Evolutionary conservation across 1,140 invertebrate species (phyloP).

Genomic region (Samia ricini): DNA sequence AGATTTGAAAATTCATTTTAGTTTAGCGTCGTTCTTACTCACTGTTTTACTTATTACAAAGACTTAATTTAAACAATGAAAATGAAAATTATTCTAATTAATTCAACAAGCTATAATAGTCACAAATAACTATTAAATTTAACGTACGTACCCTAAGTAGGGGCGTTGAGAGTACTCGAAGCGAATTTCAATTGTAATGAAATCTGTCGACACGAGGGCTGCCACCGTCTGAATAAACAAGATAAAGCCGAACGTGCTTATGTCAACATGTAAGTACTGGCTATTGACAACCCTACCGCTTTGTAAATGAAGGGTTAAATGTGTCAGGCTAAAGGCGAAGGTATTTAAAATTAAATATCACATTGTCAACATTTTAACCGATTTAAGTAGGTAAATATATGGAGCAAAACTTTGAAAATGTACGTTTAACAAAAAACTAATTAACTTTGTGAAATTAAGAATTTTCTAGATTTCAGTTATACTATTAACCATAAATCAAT

Average conservation of each 20-base stretch:
- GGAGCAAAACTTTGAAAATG: background rate
- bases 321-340: background rate
- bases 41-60: too few relatives aligned
- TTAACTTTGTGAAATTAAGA: too few relatives aligned
- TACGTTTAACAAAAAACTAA: too few relatives aligned
- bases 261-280: slow-evolving; percentile 1
- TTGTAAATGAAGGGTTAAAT: background rate
- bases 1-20: too few relatives aligned
- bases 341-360: background rate
- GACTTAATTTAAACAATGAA: too few relatives aligned
- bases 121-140: background rate
- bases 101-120: background rate
- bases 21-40: too few relatives aligned
- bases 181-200: slow-evolving; percentile 16
- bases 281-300: background rate
- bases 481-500: too few relatives aligned
- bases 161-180: background rate
- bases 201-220: slow-evolving; percentile 14
- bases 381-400: background rate
- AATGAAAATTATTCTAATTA: too few relatives aligned
- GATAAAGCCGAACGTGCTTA: slow-evolving; percentile 11
- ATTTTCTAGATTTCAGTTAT: too few relatives aligned
- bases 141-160: background rate
- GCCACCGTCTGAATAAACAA: slow-evolving; percentile 16
- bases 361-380: background rate